Conservation (phyloP, 92 coral and sea anemone species). For the Plumapathes pennacea region DNA sequence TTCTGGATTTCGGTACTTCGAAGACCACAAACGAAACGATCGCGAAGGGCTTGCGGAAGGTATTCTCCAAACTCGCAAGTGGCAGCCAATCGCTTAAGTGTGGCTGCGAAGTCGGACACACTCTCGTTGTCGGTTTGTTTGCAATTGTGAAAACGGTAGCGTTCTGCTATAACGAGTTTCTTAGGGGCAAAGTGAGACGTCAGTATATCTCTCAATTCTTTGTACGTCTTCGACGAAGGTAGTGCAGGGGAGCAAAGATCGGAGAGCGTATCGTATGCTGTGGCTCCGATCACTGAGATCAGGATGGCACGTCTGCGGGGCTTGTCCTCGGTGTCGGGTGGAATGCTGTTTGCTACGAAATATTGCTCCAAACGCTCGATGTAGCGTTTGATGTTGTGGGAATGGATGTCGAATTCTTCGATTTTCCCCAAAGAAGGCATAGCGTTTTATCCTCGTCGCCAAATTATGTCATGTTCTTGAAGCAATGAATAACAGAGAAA, state of each 20-base stretch:
- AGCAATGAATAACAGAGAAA: too few relatives aligned
- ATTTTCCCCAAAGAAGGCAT: too few relatives aligned
- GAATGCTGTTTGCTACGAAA: slow-evolving; percentile 42
- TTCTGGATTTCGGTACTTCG: slow-evolving; percentile 29
- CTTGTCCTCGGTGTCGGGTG: slow-evolving; percentile 9
- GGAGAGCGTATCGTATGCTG: slow-evolving; percentile 18
- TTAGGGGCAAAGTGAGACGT: slow-evolving; percentile 37
- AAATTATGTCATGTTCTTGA: too few relatives aligned
- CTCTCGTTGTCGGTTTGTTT: slow-evolving; percentile 15
- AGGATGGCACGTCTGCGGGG: slow-evolving; percentile 46
- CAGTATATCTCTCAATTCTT: slow-evolving; percentile 20
- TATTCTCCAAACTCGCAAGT: slow-evolving; percentile 49
- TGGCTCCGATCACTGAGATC: slow-evolving; percentile 51
- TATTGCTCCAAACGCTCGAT: slow-evolving; percentile 42
- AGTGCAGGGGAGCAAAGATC: slow-evolving; percentile 47
- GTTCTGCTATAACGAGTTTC: slow-evolving; percentile 38
- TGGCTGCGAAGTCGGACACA: slow-evolving; percentile 29
- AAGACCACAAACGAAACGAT: slow-evolving; percentile 31
- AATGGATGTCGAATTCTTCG: too few relatives aligned
- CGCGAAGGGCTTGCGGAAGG: slow-evolving; percentile 46
- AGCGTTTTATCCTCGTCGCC: too few relatives aligned
- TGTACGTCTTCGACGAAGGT: slow-evolving; percentile 28
- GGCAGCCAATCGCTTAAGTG: slow-evolving; percentile 45
- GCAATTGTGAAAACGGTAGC: slow-evolving; percentile 35
- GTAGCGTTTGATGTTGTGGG: too few relatives aligned